These are phyloP conservation scores for Tribolium freemani DNA, from an alignment of 2,888 invertebrate species.

Conservation along the genomic window DNA sequence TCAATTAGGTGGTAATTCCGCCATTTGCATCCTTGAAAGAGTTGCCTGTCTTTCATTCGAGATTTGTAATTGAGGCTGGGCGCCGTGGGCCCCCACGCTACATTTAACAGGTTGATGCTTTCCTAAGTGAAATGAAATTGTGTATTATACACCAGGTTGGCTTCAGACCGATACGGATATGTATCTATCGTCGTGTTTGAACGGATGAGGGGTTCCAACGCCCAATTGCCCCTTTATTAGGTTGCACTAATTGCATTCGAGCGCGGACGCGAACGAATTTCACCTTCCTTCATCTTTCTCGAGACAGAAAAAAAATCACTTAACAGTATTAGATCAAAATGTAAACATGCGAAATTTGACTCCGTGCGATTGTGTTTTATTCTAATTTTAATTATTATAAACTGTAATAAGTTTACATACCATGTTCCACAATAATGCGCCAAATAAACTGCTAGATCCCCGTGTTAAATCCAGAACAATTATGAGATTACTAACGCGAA, in stretches of 20 bases:
- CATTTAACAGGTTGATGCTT: constrained; percentile 58
- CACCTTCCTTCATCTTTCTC: constrained; percentile 1
- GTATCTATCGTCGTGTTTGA: constrained; percentile 36
- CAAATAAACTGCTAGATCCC: constrained; percentile 12
- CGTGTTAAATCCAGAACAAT: constrained; percentile 19
- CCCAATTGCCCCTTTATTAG: constrained; percentile 31
- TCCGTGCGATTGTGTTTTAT: too few species aligned
- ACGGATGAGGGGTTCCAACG: constrained; percentile 33
- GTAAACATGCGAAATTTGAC: too few species aligned
- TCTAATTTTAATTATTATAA: not conserved
- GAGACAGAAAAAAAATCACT: not conserved
- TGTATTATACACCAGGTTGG: constrained; percentile 50
- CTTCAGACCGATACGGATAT: constrained; percentile 43
- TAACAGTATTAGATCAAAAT: not conserved
- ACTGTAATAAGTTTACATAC: not conserved
- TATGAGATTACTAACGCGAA: not conserved
- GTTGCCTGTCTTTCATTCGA: not conserved
- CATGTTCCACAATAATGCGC: constrained; percentile 9
- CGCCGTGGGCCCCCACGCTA: constrained; percentile 47
- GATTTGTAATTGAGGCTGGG: constrained; percentile 26
- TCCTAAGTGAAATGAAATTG: constrained; percentile 55
- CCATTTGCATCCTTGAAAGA: constrained; percentile 5
- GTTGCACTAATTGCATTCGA: constrained; percentile 32
- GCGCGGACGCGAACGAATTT: constrained; percentile 12
- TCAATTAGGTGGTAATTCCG: constrained; percentile 5